Base-by-base conservation (phyloP, 1,140 invertebrate species). In the Agrilus planipennis region DNA sequence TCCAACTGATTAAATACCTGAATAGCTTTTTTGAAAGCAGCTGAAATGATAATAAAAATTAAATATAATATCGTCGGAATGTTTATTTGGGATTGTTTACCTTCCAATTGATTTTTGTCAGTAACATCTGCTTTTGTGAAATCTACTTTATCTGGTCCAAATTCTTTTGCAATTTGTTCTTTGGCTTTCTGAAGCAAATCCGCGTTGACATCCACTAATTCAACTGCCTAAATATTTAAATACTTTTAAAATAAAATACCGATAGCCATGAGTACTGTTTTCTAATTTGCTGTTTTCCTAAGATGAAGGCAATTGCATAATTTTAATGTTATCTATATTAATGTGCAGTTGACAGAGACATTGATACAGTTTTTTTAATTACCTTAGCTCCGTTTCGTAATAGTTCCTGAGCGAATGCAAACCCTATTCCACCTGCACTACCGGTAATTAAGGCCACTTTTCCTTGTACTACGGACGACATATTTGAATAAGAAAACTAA, bases 361-460 rank as follows among this genome's bases (percentile, higher is more conserved):
- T n/a, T n/a, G n/a, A n/a, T n/a, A n/a, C n/a, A n/a, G n/a, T n/a
- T n/a, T n/a, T n/a, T n/a, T n/a, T n/a, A n/a, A n/a, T 55, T 57
- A 66, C 65, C 54, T 53, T 59, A 1, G 54, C 52, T 10, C 50
- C 57, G 15, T 57, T 56, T 31, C 58, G 46, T 14, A 68, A 41
- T 1, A 69, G 46, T 22, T 53, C 54, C 34, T 55, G 53, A 5
- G 47, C 51, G 34, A 60, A 61, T 9, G 49, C 53, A 6, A 61
- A 53, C 12, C 67, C 67, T 9, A 69, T 55, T 4, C 67, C 67
- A 14, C 55, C 56, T 10, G 62, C 62, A 5, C 55, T 65, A 14
- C 67, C 67, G 7, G 67, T 65, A 4, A 69, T 50, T 4, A 68
- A 38, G 9, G 58, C 65, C 22, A 62, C 50, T 51, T 65, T 63